A percentile compares a stretch with the other conserved stretches of the same genome.
phyloP scores from a whole-genome alignment of 37 sponge, comb jelly and placozoan genomes.

The Petrosia ficiformis region DNA sequence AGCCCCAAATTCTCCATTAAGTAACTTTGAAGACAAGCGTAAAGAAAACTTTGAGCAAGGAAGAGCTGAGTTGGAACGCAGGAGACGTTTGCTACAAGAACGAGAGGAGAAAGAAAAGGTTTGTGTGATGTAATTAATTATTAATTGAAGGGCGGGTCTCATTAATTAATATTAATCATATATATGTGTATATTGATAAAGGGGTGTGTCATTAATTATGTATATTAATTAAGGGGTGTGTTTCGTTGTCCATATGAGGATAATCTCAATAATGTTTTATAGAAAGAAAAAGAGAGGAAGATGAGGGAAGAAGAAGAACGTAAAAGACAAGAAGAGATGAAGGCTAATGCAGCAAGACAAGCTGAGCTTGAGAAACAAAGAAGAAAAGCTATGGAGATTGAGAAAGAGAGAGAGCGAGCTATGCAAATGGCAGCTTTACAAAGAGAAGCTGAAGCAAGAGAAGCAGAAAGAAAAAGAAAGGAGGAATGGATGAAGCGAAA shows the following conservation, averaged over 20 bases:
- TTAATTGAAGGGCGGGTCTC: no score
- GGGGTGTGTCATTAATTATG: no score
- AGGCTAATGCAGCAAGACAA: slow-evolving; percentile 35
- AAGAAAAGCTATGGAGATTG: slow-evolving; percentile 53
- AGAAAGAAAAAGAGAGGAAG: slow-evolving; percentile 60
- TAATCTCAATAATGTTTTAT: no score
- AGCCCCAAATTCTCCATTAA: background rate
- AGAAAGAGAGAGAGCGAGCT: slow-evolving; percentile 46
- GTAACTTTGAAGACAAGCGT: slow-evolving; percentile 75
- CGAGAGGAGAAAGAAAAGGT: slow-evolving; percentile 68
- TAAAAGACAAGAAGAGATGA: slow-evolving; percentile 28
- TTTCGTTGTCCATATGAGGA: no score
- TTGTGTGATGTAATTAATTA: no score
- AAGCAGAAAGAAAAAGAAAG: slow-evolving; percentile 50
- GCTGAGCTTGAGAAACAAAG: slow-evolving; percentile 67
- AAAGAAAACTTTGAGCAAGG: slow-evolving; percentile 80
- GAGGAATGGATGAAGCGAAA: slow-evolving; percentile 63
- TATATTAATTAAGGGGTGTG: no score
- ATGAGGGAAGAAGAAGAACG: slow-evolving; percentile 48
- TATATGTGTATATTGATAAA: no score
- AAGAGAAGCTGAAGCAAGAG: slow-evolving; percentile 59
- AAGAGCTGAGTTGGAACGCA: slow-evolving; percentile 63
- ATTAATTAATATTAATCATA: no score
- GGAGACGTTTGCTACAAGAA: slow-evolving; percentile 46
- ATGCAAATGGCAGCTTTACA: slow-evolving; percentile 40